Percentiles rank a stretch among this genome's conserved stretches.
Evolutionary conservation across 2,113 vertebrate species (phyloP).

Genomic region (Macquaria ambigua): DNA sequence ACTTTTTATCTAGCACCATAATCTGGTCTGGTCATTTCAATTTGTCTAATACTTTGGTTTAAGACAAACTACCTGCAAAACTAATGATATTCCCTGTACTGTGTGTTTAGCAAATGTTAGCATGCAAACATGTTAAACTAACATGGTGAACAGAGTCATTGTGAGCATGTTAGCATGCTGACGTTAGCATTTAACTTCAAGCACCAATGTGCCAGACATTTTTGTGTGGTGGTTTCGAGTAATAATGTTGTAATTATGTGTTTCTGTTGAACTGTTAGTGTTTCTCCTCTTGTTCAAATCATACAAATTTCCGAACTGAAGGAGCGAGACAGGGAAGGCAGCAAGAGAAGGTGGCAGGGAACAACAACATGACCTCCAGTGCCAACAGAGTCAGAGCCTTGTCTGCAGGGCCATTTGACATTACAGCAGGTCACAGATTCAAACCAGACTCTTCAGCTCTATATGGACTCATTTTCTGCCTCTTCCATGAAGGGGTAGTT

Average conservation of each 20-base stretch:
- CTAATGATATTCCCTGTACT: no score
- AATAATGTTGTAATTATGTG: background rate
- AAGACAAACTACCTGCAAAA: no score
- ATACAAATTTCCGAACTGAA: background rate
- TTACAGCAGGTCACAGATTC: constrained; percentile 54
- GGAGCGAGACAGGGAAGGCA: background rate
- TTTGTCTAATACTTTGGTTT: no score
- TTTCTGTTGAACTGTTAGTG: background rate
- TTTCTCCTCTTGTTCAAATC: background rate
- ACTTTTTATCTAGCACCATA: no score
- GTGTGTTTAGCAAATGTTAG: no score
- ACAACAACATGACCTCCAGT: constrained; percentile 14
- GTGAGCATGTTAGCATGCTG: background rate
- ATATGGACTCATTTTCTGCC: constrained; percentile 10
- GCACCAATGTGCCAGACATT: no score
- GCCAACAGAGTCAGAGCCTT: constrained; percentile 27
- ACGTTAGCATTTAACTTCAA: background rate
- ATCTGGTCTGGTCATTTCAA: no score
- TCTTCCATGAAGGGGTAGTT: background rate
- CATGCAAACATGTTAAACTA: no score
- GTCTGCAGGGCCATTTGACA: constrained; percentile 57
- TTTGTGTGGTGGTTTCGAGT: background rate
- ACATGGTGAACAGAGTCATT: background rate
- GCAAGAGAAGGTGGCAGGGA: no score
- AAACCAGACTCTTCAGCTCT: constrained; percentile 13